Evolutionary conservation across 2,113 vertebrate species (phyloP), one percentile per base, ranked within the genome.

Genomic region (Hirundichthys speculiger): DNA sequence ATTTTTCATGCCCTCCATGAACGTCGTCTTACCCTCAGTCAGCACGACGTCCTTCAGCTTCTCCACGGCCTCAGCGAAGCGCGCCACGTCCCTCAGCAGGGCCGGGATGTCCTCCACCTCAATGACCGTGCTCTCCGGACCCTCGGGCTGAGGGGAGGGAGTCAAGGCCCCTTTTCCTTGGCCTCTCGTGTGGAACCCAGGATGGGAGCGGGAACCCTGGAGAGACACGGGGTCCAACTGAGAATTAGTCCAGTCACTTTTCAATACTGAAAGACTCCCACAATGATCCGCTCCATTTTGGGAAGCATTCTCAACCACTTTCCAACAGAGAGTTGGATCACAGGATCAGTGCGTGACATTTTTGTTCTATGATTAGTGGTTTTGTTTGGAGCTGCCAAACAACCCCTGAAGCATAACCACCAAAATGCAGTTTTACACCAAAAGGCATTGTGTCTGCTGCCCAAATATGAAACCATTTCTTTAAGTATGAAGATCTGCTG

Each of bases 21-120:
- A 48, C 16, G 20, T 38, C 22, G 6, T 38, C 58, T 82, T 87
- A 98, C 96, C 96, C 0, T 98, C 96, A 0, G 64, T 83, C 48
- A 96, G 73, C 45, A 98, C 94, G 20, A 94, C 87, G 0, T 98
- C 96, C 85, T 95, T 95, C 75, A 99, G 95, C 22, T 96, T 98
- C 85, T 98, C 96, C 75, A 99, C 92, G 0, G 94, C 93, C 2
- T 99, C 95, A 0, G 96, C 96, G 0, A 99, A 98, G 20, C 94
- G 93, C 0, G 94, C 93, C 53, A 99, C 96, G 0, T 96, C 92
- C 0, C 89, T 80, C 60, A 99, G 92, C 77, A 99, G 86, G 13
- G 94, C 90, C 0, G 95, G 90, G 82, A 99, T 98, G 89, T 98
- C 96, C 61, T 98, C 96, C 0, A 91, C 87, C 14, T 98, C 96